phyloP scores from a whole-genome alignment of 2,797 vertebrate genomes.

The Enteromius anoplus region DNA sequence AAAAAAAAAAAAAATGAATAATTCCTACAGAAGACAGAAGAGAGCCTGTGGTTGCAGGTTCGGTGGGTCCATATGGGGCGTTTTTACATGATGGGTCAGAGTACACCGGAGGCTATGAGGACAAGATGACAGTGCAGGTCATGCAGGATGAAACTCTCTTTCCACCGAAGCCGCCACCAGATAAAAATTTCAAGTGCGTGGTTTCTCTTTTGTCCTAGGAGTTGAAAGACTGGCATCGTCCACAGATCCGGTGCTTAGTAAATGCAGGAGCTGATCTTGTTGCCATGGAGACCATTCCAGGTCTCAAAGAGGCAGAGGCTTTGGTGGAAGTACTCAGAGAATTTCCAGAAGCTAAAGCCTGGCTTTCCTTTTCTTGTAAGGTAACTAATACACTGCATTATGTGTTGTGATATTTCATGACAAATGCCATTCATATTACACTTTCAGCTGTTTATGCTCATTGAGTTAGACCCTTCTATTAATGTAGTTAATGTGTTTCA shows the following conservation, averaged over 20 bases:
- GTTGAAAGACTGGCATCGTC: conserved; percentile 81
- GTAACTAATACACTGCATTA: conserved; percentile 62
- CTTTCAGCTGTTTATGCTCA: neutral
- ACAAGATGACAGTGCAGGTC: conserved; percentile 78
- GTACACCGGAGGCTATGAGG: conserved; percentile 79
- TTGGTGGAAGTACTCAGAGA: conserved; percentile 80
- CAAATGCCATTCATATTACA: neutral
- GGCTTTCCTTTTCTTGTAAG: conserved; percentile 85
- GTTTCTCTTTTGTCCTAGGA: conserved; percentile 66
- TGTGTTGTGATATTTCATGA: neutral
- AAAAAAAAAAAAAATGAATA: neutral
- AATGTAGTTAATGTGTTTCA: conserved; percentile 44
- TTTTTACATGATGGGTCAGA: conserved; percentile 81
- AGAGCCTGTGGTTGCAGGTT: conserved; percentile 77
- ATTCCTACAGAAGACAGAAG: conserved; percentile 55
- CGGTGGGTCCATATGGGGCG: conserved; percentile 81
- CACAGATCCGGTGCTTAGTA: conserved; percentile 73
- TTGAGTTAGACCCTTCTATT: neutral
- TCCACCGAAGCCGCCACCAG: neutral
- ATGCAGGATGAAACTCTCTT: conserved; percentile 6
- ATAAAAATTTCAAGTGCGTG: neutral
- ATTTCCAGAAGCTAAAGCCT: conserved; percentile 78
- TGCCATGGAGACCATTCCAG: conserved; percentile 84
- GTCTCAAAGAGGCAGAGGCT: conserved; percentile 80
- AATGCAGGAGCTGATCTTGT: conserved; percentile 80